These are phyloP conservation scores for Gerris buenoi DNA, from an alignment of 1,140 invertebrate species.

Conservation along the genomic window DNA sequence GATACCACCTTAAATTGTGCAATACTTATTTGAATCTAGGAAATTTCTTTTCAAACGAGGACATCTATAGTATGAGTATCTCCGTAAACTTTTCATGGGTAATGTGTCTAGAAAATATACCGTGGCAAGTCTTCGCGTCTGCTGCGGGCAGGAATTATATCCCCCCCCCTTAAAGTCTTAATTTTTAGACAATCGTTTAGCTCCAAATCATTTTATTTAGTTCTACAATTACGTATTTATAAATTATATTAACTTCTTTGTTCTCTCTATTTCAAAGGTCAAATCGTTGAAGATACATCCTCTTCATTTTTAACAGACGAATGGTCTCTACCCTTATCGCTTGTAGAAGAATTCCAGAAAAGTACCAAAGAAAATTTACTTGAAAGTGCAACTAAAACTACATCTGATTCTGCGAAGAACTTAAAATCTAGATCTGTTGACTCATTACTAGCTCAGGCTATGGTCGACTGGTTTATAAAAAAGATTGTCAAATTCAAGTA, in stretches of 20 bases:
- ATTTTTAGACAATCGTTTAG: not conserved
- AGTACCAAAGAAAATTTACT: too few species aligned
- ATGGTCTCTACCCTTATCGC: not conserved
- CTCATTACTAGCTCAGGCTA: not conserved
- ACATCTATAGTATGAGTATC: not conserved
- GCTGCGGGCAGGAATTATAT: too few species aligned
- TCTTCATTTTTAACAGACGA: not conserved
- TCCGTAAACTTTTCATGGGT: too few species aligned
- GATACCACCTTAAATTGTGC: not conserved
- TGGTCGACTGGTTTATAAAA: constrained; percentile 1
- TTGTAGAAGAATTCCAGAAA: not conserved
- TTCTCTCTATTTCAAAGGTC: not conserved
- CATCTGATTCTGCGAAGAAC: not conserved
- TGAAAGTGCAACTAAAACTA: not conserved
- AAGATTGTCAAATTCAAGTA: not conserved
- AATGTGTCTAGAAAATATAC: too few species aligned
- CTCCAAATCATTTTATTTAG: not conserved
- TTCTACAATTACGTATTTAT: too few species aligned
- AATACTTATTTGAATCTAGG: not conserved
- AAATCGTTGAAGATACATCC: not conserved
- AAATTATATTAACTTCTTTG: not conserved
- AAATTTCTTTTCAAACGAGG: not conserved
- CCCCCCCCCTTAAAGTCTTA: not conserved
- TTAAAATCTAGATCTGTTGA: not conserved
- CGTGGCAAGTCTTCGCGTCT: too few species aligned